phyloP scores from a whole-genome alignment of 2,797 vertebrate genomes.

The Spatula clypeata region DNA sequence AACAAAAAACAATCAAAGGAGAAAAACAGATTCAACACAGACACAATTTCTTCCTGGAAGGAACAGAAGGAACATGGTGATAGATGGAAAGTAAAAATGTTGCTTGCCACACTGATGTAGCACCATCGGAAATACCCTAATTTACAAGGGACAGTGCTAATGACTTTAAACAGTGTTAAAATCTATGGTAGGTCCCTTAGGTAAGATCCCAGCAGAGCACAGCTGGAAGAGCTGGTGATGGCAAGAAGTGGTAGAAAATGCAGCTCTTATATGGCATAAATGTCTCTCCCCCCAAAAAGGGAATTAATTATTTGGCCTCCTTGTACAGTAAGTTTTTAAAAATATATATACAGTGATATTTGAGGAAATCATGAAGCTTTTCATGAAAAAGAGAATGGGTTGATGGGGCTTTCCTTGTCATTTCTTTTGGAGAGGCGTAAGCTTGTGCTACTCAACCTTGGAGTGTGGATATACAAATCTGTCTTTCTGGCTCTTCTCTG shows the following conservation, averaged over 20 bases:
- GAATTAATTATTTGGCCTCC: neutral
- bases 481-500: neutral
- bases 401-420: fast-evolving
- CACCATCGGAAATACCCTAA: neutral
- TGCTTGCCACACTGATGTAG: neutral
- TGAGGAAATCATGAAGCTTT: neutral
- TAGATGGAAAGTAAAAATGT: neutral
- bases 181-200: neutral
- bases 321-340: neutral
- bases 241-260: neutral
- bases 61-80: fast-evolving
- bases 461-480: neutral
- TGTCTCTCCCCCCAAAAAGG: neutral
- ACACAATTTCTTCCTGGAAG: neutral
- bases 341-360: neutral
- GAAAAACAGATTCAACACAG: neutral
- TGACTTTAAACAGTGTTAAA: neutral
- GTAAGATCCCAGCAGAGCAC: neutral
- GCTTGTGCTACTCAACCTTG: neutral
- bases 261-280: neutral
- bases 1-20: neutral
- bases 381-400: neutral
- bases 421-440: neutral
- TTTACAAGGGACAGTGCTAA: neutral
- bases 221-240: neutral